A percentile compares a stretch with the other conserved stretches of the same genome.
Evolutionary conservation across 2,888 invertebrate species (phyloP).

Genomic region (Rotaria socialis): DNA sequence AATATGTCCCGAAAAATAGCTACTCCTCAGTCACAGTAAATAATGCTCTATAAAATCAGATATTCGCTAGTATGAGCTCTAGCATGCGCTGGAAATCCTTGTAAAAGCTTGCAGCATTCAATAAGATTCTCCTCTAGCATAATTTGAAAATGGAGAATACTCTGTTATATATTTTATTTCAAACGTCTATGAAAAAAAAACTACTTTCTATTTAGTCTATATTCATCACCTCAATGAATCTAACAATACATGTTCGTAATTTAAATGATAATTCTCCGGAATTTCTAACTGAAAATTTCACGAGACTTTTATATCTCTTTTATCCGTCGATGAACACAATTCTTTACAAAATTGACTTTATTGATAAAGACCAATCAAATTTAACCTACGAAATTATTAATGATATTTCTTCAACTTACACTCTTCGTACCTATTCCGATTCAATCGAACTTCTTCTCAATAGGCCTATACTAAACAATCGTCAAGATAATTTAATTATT

Average conservation of each 20-base stretch:
- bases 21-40: too few relatives aligned
- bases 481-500: neutral
- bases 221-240: neutral
- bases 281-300: neutral
- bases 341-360: neutral
- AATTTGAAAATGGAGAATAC: too few relatives aligned
- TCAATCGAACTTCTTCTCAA: neutral
- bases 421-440: neutral
- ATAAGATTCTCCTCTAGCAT: too few relatives aligned
- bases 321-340: neutral
- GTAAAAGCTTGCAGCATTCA: too few relatives aligned
- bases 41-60: too few relatives aligned
- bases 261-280: conserved; percentile 15
- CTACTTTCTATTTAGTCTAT: neutral
- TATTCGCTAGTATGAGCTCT: too few relatives aligned
- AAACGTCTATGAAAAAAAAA: too few relatives aligned
- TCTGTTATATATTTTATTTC: too few relatives aligned
- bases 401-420: neutral
- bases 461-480: neutral
- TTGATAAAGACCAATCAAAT: neutral
- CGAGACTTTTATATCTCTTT: neutral
- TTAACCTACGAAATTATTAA: neutral
- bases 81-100: too few relatives aligned
- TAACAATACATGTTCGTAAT: neutral
- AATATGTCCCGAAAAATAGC: too few relatives aligned